Percentiles rank a stretch among this genome's conserved stretches.
phyloP scores from a whole-genome alignment of 2,888 invertebrate species.

The Biston betularia region DNA sequence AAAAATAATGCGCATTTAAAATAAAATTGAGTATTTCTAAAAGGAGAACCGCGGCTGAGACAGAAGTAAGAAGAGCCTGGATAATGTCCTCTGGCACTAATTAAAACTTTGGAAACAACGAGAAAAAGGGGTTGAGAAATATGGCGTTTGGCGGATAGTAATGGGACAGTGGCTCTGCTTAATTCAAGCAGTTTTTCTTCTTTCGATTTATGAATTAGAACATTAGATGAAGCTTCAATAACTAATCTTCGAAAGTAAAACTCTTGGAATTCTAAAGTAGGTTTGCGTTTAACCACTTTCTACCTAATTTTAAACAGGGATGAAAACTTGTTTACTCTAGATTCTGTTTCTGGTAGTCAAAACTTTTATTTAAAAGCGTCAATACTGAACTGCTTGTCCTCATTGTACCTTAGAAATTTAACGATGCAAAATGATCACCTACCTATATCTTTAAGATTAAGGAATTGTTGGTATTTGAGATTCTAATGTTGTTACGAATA shows the following conservation, averaged over 20 bases:
- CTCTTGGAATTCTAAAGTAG: no score
- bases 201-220: slow-evolving; percentile 65
- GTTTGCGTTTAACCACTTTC: no score
- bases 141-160: slow-evolving; percentile 78
- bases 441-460: no score
- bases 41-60: slow-evolving; percentile 63
- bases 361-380: no score
- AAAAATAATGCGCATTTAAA: slow-evolving; percentile 63
- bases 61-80: slow-evolving; percentile 72
- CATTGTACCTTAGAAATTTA: no score
- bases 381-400: no score
- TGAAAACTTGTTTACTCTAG: no score
- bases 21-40: slow-evolving; percentile 68
- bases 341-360: no score
- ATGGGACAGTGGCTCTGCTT: slow-evolving; percentile 74
- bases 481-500: no score
- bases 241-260: background rate
- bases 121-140: slow-evolving; percentile 82
- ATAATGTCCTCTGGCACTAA: slow-evolving; percentile 85
- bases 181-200: slow-evolving; percentile 75
- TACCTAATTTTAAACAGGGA: no score
- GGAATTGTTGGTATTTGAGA: no score
- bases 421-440: no score
- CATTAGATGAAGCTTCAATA: slow-evolving; percentile 27
- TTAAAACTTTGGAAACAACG: slow-evolving; percentile 81